Conservation (phyloP, 1,140 invertebrate species). For the Pseudobourletiella spinata region DNA sequence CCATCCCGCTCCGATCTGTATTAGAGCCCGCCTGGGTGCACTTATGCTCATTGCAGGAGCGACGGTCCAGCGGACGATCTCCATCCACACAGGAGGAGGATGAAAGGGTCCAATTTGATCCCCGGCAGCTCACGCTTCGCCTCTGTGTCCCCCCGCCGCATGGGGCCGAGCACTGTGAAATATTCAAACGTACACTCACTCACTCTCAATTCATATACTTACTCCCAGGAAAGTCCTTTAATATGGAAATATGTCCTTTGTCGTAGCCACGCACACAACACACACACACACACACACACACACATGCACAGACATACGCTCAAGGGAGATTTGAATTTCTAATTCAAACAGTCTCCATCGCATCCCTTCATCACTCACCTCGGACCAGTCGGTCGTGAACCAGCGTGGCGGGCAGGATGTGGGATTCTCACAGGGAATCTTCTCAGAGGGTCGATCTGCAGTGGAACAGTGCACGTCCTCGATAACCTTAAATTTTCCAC, state of each 20-base stretch:
- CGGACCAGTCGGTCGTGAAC: constrained; percentile 40
- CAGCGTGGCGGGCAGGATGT: constrained; percentile 39
- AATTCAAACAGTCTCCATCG: too few relatives aligned
- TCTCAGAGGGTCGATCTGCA: constrained; percentile 35
- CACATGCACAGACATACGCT: too few relatives aligned
- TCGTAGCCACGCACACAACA: too few relatives aligned
- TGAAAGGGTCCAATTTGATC: constrained; percentile 45
- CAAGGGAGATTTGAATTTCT: too few relatives aligned
- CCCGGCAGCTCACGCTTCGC: constrained; percentile 49
- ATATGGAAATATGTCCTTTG: too few relatives aligned
- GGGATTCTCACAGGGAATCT: constrained; percentile 37
- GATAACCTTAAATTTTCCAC: constrained; percentile 37
- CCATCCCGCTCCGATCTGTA: constrained; percentile 22
- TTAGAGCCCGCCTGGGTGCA: constrained; percentile 40
- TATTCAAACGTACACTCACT: too few relatives aligned
- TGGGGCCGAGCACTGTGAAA: constrained; percentile 51
- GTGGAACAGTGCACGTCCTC: constrained; percentile 39
- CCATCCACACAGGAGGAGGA: constrained; percentile 47
- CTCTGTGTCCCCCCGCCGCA: constrained; percentile 55
- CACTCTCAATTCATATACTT: too few relatives aligned
- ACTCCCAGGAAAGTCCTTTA: too few relatives aligned
- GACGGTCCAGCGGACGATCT: constrained; percentile 47
- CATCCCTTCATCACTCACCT: too few relatives aligned
- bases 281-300: too few relatives aligned
- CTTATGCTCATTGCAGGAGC: constrained; percentile 52